Evolutionary conservation across 2,797 vertebrate species (phyloP).

Genomic region (Labroides dimidiatus): DNA sequence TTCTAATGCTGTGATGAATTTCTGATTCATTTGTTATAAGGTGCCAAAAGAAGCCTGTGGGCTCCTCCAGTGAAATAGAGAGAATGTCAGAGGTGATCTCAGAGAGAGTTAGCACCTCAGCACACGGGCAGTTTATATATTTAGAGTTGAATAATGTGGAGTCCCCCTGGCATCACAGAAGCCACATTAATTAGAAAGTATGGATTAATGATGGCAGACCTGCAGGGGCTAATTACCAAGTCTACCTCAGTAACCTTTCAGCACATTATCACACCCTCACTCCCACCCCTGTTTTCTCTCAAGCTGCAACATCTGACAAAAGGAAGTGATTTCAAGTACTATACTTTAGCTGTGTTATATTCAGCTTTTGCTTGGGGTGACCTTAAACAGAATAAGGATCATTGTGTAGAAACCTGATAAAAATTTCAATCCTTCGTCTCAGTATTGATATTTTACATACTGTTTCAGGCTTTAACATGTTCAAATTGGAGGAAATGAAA

Average conservation of each 20-base stretch:
- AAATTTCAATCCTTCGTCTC: constrained; percentile 25
- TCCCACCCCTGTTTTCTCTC: constrained; percentile 60
- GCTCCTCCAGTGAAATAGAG: constrained; percentile 60
- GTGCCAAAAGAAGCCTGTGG: constrained; percentile 60
- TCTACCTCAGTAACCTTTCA: constrained; percentile 83
- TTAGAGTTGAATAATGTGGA: constrained; percentile 81
- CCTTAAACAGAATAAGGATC: constrained; percentile 20
- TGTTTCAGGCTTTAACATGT: constrained; percentile 52
- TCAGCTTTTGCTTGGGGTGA: constrained; percentile 28
- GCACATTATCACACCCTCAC: constrained; percentile 74
- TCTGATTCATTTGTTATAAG: constrained; percentile 58
- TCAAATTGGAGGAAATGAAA: constrained; percentile 26
- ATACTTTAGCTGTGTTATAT: constrained; percentile 17
- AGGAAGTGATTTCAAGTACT: constrained; percentile 52
- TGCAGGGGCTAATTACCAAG: constrained; percentile 84
- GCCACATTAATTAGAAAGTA: constrained; percentile 83
- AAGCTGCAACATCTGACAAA: constrained; percentile 53
- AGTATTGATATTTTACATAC: constrained; percentile 36
- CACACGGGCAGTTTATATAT: constrained; percentile 72
- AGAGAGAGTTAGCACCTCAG: constrained; percentile 56
- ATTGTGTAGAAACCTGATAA: background rate
- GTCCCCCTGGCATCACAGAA: constrained; percentile 74
- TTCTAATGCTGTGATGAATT: constrained; percentile 39
- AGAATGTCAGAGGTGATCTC: constrained; percentile 66
- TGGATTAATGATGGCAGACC: constrained; percentile 87